Evolutionary conservation across 2,797 vertebrate species (phyloP).

Genomic region (Todus mexicanus): DNA sequence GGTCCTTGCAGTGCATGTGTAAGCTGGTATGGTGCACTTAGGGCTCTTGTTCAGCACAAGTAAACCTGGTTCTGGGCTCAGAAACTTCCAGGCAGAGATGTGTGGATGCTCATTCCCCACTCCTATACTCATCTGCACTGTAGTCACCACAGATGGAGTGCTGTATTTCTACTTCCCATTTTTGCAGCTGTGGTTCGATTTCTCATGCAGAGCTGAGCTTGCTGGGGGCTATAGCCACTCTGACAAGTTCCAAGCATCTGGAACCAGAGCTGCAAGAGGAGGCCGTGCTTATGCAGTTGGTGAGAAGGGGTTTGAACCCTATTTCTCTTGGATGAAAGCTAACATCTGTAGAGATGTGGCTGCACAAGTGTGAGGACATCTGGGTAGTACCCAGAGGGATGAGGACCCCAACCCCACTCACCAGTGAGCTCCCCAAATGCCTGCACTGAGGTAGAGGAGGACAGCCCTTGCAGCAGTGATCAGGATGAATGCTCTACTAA

Average conservation of each 20-base stretch:
- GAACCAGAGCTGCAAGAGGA: not conserved
- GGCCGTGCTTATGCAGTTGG: not conserved
- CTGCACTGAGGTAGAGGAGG: not conserved
- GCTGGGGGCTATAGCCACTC: not conserved
- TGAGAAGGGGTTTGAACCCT: not conserved
- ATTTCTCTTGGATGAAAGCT: not conserved
- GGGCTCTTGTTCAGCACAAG: not conserved
- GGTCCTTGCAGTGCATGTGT: rapidly evolving
- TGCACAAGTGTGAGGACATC: rapidly evolving
- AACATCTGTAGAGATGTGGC: not conserved
- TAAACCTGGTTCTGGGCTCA: not conserved
- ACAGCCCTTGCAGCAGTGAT: not conserved
- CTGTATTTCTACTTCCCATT: not conserved
- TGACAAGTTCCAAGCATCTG: not conserved
- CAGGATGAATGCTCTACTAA: not conserved
- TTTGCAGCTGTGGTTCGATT: not conserved
- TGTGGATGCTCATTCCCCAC: not conserved
- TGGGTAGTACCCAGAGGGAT: not conserved
- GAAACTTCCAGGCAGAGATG: not conserved
- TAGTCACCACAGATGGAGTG: not conserved
- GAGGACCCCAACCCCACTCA: rapidly evolving
- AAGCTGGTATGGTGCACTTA: not conserved
- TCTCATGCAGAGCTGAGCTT: not conserved
- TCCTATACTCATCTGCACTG: not conserved
- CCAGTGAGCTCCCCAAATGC: not conserved